Percentiles rank a stretch among this genome's conserved stretches.
Evolutionary conservation across 2,113 vertebrate genomes (phyloP).

Genomic region (Psephotus haematonotus): DNA sequence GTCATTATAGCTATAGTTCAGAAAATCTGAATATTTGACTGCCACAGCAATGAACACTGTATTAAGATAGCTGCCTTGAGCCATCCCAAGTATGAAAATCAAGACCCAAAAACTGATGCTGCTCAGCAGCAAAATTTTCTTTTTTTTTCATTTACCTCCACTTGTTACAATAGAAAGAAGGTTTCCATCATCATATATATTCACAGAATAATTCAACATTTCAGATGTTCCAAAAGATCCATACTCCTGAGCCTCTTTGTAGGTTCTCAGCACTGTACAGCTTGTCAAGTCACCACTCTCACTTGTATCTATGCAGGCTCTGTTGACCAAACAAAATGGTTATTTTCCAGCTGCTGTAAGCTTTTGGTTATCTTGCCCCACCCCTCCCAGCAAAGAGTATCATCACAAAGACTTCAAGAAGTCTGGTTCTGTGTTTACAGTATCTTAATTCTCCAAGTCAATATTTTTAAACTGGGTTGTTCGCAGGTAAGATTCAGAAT

Average conservation of each 20-base stretch:
- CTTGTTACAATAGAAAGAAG: slow-evolving; percentile 96
- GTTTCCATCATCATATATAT: slow-evolving; percentile 95
- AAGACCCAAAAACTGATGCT: not conserved
- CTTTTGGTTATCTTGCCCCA: rapidly evolving
- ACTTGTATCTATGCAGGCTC: slow-evolving; percentile 92
- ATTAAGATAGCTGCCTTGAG: not conserved
- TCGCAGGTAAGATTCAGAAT: not conserved
- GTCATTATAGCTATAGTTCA: not conserved
- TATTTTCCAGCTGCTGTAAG: not conserved
- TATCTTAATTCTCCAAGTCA: not conserved
- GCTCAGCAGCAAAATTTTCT: not conserved
- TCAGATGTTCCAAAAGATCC: slow-evolving; percentile 92
- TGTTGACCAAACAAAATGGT: slow-evolving; percentile 48
- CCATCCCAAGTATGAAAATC: not conserved
- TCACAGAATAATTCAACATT: slow-evolving; percentile 97
- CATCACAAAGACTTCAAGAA: not conserved
- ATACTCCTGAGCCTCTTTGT: slow-evolving; percentile 90
- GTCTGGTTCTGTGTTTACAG: not conserved
- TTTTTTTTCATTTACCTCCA: slow-evolving; percentile 81
- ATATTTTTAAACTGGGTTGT: not conserved
- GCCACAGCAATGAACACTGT: not conserved
- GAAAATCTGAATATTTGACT: not conserved
- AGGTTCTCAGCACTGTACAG: slow-evolving; percentile 86
- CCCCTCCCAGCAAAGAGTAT: not conserved
- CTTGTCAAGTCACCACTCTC: slow-evolving; percentile 87